Evolutionary conservation across 2,888 invertebrate genomes (phyloP), one percentile per base, ranked within the genome.

Genomic region (Camponotus fellah): DNA sequence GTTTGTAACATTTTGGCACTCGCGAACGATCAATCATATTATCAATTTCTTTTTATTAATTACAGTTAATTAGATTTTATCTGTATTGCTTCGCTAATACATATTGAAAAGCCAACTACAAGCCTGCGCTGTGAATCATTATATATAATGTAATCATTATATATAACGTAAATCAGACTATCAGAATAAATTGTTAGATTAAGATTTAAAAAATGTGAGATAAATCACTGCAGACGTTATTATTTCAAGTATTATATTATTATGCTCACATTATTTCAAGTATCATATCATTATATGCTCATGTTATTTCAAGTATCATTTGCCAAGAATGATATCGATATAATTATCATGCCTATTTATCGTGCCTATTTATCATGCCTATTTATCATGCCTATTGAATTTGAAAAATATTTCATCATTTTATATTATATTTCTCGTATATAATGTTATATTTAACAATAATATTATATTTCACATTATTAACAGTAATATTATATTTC

Each of bases 291-390:
- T 26, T 26, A 26, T 26, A 26, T 26, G 26, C 1, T 26, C 26
- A 26, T 2, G 2, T 26, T 26, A 26, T 26, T 26, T 26, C 26
- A 26, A 26, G 26, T 26, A 26, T 26, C 26, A 26, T 26, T 60
- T 60, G 71, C 60, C 79, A 71, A 79, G 60, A 77, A 68, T 56
- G 46, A 32, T 46, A 69, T 79, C 46, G 69, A 32, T 21, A 34
- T 37, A 17, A 69, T 53, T 26, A 26, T 26, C 26, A 26, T 26
- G 26, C 26, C 26, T 26, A 26, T 26, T 26, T 26, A 26, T 26
- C 26, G 1, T 26, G 26, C 26, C 26, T 26, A 26, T 26, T 26
- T 26, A 26, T 26, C 26, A 2, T 26, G 26, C 26, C 2, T 26
- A 26, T 26, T 26, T 53, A 32, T 53, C 21, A 68, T 10, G 58